A percentile compares a stretch with the other conserved stretches of the same genome.
phyloP scores from a whole-genome alignment of 2,797 vertebrate genomes.

The Danio albolineatus region DNA sequence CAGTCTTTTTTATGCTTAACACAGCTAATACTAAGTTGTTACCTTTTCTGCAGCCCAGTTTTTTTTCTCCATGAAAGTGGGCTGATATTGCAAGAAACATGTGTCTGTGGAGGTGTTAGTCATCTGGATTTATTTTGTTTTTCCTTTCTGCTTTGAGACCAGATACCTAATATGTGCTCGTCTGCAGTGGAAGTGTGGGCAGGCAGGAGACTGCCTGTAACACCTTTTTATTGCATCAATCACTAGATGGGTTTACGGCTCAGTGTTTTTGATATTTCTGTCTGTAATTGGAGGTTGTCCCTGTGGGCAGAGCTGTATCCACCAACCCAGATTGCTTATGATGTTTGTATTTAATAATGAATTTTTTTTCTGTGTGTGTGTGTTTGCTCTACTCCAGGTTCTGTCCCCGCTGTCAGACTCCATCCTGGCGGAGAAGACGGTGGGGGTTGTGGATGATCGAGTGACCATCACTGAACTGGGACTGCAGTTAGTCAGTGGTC shows the following conservation, averaged over 20 bases:
- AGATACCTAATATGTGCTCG: slow-evolving; percentile 38
- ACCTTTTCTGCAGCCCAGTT: slow-evolving; percentile 3
- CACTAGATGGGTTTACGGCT: slow-evolving; percentile 42
- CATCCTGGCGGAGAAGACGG: slow-evolving; percentile 94
- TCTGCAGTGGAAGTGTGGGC: slow-evolving; percentile 22
- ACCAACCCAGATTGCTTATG: slow-evolving; percentile 32
- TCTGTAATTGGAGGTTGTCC: slow-evolving; percentile 40
- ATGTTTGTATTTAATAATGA: slow-evolving; percentile 40
- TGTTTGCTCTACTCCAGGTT: slow-evolving; percentile 77
- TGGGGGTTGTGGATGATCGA: slow-evolving; percentile 92
- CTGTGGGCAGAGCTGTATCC: slow-evolving; percentile 20
- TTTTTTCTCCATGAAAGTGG: slow-evolving; percentile 1
- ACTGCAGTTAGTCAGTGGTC: slow-evolving; percentile 91
- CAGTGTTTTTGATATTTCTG: slow-evolving; percentile 27
- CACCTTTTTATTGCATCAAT: slow-evolving; percentile 42
- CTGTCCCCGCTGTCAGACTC: slow-evolving; percentile 95
- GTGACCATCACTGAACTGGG: slow-evolving; percentile 93
- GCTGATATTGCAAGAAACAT: slow-evolving; percentile 38
- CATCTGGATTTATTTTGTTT: slow-evolving; percentile 39
- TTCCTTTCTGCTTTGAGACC: slow-evolving; percentile 37
- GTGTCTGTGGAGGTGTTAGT: slow-evolving; percentile 44
- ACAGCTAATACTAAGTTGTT: neutral
- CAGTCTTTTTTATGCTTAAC: neutral
- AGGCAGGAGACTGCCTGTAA: slow-evolving; percentile 32
- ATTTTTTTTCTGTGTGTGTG: neutral